Conservation (phyloP, 2,888 invertebrate species). For the Mimas tiliae region DNA sequence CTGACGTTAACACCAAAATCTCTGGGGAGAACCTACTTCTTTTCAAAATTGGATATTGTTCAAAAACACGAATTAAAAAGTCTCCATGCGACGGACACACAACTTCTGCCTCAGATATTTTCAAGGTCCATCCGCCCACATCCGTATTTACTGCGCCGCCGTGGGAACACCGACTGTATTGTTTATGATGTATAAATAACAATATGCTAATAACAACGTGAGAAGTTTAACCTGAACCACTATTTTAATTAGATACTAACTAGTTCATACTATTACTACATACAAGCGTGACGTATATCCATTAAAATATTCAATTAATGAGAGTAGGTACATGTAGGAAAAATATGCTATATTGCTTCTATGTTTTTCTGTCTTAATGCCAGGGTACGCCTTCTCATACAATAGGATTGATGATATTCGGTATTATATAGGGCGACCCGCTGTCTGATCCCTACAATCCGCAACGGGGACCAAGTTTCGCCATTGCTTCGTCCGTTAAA, state of each 20-base stretch:
- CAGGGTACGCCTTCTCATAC: too few relatives aligned
- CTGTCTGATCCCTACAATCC: too few relatives aligned
- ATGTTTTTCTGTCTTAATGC: too few relatives aligned
- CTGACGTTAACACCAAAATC: too few relatives aligned
- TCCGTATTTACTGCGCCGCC: conserved; percentile 40
- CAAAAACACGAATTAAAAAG: neutral
- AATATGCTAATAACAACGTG: conserved; percentile 34
- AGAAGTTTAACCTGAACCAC: conserved; percentile 27
- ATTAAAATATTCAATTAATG: neutral
- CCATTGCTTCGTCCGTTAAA: too few relatives aligned
- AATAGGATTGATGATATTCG: too few relatives aligned
- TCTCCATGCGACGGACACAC: neutral
- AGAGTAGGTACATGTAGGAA: too few relatives aligned
- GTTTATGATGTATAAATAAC: conserved; percentile 32
- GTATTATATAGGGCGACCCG: too few relatives aligned
- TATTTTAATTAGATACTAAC: neutral
- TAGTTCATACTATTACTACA: neutral
- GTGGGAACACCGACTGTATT: conserved; percentile 43
- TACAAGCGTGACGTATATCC: neutral
- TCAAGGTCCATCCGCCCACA: conserved; percentile 49
- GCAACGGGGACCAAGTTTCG: too few relatives aligned
- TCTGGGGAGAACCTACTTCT: too few relatives aligned
- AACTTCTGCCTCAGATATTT: conserved; percentile 36
- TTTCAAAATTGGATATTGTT: neutral
- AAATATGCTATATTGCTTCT: too few relatives aligned